Evolutionary conservation across 2,113 vertebrate species (phyloP).

Genomic region (Hyaena hyaena): DNA sequence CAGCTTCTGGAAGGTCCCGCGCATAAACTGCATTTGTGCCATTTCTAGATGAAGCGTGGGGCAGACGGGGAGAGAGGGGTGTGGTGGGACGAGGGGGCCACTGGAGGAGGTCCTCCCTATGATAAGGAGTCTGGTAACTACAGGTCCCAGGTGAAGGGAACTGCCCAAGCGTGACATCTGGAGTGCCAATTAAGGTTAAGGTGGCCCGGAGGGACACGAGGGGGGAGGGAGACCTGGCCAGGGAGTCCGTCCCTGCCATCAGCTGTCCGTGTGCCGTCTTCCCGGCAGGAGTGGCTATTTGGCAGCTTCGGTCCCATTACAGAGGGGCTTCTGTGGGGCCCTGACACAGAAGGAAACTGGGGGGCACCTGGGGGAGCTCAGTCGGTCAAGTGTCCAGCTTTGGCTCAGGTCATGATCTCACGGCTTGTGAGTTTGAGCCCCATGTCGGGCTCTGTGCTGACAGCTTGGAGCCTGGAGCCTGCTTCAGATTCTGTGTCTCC

Average conservation of each 20-base stretch:
- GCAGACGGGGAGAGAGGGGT: neutral
- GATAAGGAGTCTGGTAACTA: neutral
- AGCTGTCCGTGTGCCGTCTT: neutral
- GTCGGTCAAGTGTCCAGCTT: too few species aligned
- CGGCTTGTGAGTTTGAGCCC: too few species aligned
- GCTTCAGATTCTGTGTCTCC: too few species aligned
- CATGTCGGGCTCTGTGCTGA: too few species aligned
- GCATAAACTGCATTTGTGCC: neutral
- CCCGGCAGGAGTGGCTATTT: too few species aligned
- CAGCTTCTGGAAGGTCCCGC: neutral
- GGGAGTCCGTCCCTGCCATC: neutral
- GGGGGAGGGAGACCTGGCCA: neutral
- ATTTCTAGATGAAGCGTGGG: neutral
- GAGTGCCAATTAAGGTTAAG: neutral
- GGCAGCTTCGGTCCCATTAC: too few species aligned
- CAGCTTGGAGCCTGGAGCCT: too few species aligned
- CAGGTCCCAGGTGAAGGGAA: neutral
- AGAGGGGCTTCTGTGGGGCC: neutral
- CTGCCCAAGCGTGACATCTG: neutral
- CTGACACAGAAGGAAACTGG: too few species aligned
- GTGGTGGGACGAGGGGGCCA: neutral
- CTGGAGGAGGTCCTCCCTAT: too few species aligned
- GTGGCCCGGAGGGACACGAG: neutral
- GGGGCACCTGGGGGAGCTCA: too few species aligned
- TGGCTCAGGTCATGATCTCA: too few species aligned